Evolutionary conservation across 2,888 invertebrate genomes (phyloP).

Genomic region (Aquatica leii): DNA sequence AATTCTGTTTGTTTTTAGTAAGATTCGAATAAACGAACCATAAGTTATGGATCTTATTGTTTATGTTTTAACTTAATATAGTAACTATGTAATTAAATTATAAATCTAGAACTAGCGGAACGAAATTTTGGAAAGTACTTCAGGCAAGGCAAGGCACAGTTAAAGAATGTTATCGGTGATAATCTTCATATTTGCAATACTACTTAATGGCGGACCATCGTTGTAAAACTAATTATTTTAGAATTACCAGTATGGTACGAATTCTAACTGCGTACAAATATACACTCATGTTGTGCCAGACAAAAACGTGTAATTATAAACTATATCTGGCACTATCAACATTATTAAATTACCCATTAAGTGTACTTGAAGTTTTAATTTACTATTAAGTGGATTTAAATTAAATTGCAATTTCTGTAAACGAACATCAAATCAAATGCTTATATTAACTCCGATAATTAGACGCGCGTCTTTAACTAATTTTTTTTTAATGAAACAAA

Average conservation of each 20-base stretch:
- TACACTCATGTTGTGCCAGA: background rate
- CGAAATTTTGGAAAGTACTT: conserved; percentile 44
- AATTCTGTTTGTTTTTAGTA: too few species aligned
- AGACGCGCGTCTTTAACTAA: too few species aligned
- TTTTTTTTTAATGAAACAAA: background rate
- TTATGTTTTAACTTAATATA: background rate
- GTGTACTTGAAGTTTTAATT: conserved; percentile 7
- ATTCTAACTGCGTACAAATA: background rate
- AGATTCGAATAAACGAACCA: too few species aligned
- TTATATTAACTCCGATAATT: too few species aligned
- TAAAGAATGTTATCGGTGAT: conserved; percentile 38
- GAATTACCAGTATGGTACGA: conserved; percentile 22
- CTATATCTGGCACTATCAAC: background rate
- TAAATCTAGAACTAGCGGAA: conserved; percentile 40
- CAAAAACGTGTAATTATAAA: background rate
- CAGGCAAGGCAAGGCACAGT: conserved; percentile 31
- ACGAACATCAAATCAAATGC: background rate
- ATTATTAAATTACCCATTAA: background rate
- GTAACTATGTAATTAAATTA: conserved; percentile 21
- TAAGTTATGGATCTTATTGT: too few species aligned
- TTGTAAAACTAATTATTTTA: conserved; percentile 32
- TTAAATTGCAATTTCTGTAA: background rate
- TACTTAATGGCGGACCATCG: conserved; percentile 25
- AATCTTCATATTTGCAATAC: conserved; percentile 39
- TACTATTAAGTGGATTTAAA: background rate